Conservation (phyloP, 2,797 vertebrate species). For the Enteromius afrohamiltoni region DNA sequence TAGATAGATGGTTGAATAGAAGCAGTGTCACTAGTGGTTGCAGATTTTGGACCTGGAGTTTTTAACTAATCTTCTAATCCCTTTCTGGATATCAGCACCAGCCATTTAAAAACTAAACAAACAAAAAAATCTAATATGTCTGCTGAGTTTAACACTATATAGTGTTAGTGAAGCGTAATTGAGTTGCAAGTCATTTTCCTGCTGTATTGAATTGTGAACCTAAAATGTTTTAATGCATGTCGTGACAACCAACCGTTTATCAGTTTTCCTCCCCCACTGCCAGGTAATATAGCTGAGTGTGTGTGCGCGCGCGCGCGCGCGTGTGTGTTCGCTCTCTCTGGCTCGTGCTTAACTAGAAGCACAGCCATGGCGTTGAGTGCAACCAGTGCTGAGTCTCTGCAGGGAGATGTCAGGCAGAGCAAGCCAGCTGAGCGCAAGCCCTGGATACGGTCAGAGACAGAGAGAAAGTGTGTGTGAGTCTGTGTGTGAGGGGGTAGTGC, state of each 20-base stretch:
- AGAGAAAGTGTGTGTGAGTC: conserved; percentile 43
- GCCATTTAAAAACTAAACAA: no score
- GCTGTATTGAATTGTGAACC: conserved; percentile 67
- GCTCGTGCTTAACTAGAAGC: conserved; percentile 37
- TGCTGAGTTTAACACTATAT: neutral
- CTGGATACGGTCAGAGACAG: conserved; percentile 52
- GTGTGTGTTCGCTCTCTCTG: conserved; percentile 36
- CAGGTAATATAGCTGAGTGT: conserved; percentile 54
- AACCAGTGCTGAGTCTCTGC: conserved; percentile 42
- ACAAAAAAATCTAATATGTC: no score
- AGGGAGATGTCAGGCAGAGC: conserved; percentile 48
- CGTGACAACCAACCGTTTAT: conserved; percentile 70
- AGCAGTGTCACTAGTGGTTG: neutral
- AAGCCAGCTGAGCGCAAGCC: conserved; percentile 44
- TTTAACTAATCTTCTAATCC: conserved; percentile 29
- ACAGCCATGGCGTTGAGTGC: conserved; percentile 32
- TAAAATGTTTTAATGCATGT: conserved; percentile 67
- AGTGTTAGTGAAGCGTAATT: conserved; percentile 15
- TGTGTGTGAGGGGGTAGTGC: conserved; percentile 57
- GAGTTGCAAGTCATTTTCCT: conserved; percentile 60
- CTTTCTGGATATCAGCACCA: neutral
- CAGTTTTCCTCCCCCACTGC: conserved; percentile 57
- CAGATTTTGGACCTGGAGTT: conserved; percentile 38
- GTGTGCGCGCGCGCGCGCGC: conserved; percentile 2
- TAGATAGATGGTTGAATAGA: neutral